Percentiles rank a stretch among this genome's conserved stretches.
These are phyloP conservation scores for Eciton burchellii DNA, from an alignment of 1,140 invertebrate species.

Conservation along the genomic window DNA sequence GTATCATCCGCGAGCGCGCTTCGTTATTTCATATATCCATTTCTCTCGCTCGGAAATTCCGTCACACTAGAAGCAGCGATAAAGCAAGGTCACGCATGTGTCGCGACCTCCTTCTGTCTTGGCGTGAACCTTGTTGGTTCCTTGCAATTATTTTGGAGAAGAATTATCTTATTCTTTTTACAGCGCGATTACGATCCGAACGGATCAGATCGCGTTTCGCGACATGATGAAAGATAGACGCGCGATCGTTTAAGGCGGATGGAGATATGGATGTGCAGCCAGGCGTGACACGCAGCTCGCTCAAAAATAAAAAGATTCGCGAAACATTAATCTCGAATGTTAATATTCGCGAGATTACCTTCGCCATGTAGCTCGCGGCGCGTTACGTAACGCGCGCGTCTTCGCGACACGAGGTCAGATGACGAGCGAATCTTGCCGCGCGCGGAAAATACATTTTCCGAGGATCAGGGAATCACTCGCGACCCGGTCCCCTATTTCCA, in stretches of 20 bases:
- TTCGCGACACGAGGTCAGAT: slow-evolving; percentile 1
- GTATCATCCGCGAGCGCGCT: not conserved
- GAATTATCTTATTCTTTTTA: slow-evolving; percentile 30
- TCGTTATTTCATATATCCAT: slow-evolving; percentile 38
- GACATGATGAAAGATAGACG: slow-evolving; percentile 25
- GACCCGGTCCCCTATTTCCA: too few species aligned
- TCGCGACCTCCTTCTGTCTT: slow-evolving; percentile 4
- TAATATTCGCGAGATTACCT: slow-evolving; percentile 37
- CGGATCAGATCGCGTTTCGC: slow-evolving; percentile 22
- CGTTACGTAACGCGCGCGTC: slow-evolving; percentile 1
- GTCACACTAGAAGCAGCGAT: slow-evolving; percentile 31
- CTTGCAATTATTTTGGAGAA: slow-evolving; percentile 32
- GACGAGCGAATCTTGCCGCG: not conserved
- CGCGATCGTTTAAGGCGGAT: not conserved
- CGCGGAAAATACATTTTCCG: not conserved
- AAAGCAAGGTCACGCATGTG: slow-evolving; percentile 35
- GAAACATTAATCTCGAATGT: not conserved
- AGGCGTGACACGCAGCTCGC: not conserved
- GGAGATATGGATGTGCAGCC: not conserved
- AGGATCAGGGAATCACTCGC: not conserved
- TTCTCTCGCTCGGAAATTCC: slow-evolving; percentile 17
- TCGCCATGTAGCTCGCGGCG: too few species aligned
- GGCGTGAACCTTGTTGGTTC: slow-evolving; percentile 10
- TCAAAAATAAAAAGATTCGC: not conserved
- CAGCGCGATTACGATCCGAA: slow-evolving; percentile 23